These are phyloP conservation scores for Megamerina dolium DNA, from an alignment of 2,888 invertebrate genomes.

Conservation along the genomic window DNA sequence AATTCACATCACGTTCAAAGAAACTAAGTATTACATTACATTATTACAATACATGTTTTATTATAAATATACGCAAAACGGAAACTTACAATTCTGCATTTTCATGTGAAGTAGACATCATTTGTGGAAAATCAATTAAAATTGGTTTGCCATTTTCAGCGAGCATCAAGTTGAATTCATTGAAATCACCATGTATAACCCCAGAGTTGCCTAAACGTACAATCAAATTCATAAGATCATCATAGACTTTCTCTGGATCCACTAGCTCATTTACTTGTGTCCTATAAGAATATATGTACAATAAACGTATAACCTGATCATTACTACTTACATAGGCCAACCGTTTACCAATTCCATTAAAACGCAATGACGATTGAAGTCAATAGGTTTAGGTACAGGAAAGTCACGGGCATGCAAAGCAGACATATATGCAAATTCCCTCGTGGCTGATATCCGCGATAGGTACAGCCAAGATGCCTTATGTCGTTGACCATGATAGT, in stretches of 20 bases:
- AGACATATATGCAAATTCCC: conserved; percentile 97
- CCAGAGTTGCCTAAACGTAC: conserved; percentile 87
- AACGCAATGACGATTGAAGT: conserved; percentile 92
- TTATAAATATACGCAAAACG: not conserved
- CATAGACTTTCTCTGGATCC: conserved; percentile 75
- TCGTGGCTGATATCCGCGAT: conserved; percentile 91
- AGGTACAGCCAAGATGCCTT: conserved; percentile 93
- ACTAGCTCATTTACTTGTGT: conserved; percentile 60
- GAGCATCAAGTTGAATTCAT: conserved; percentile 97
- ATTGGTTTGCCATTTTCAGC: conserved; percentile 72
- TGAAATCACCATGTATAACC: conserved; percentile 98
- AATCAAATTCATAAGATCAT: conserved; percentile 89
- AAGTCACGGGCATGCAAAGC: conserved; percentile 84
- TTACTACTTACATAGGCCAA: conserved; percentile 67
- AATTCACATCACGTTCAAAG: conserved; percentile 92
- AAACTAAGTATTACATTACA: conserved; percentile 54
- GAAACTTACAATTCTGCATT: conserved; percentile 78
- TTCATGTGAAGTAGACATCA: conserved; percentile 89
- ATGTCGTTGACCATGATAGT: conserved; percentile 90
- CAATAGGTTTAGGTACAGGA: conserved; percentile 91
- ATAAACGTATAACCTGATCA: too few species aligned
- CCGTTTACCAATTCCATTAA: conserved; percentile 90
- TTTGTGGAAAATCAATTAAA: conserved; percentile 98
- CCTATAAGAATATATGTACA: conserved; percentile 42
- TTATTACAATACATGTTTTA: not conserved